Evolutionary conservation across 2,797 vertebrate genomes (phyloP), one percentile per base, ranked within the genome.

Genomic region (Bovichtus variegatus): DNA sequence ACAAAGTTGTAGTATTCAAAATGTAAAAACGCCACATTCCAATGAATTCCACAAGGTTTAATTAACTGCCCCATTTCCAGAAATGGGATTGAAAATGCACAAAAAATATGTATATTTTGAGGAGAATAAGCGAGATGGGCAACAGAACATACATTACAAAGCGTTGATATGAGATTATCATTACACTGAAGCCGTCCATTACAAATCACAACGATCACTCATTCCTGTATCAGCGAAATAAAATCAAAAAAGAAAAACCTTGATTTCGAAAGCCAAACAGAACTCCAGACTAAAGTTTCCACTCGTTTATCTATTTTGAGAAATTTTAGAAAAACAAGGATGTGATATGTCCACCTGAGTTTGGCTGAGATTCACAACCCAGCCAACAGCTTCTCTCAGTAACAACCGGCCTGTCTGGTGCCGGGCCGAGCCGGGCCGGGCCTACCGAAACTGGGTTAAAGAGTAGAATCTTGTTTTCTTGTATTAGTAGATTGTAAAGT

Each of bases 11-110:
- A 76, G 76, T 88, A 88, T 87, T 87, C 81, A 87, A 92, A 90
- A 92, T 93, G 93, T 83, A 92, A 94, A n/a, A 94, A 95, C 72
- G 84, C 81, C 85, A 94, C 90, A 89, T 94, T 87, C 82, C 88
- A 86, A 91, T 90, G 76, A 80, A 86, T 91, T 90, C 91, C 87
- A 94, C 90, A 89, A 77, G 80, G 88, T 93, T 92, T 81, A 90
- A 93, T 93, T 68, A 82, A 81, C 31, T 54, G 78, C 63, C 86
- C 90, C 89, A 91, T 88, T 95, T 95, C 92, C 92, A 93, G 92
- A 94, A 94, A 93, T 83, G 87, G 94, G 83, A 53, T 83, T 77
- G n/a, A 58, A 90, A 88, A 91, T 81, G 72, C 60, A 87, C 87
- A 86, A 74, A 86, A 93, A 76, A 77, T 72, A n/a, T n/a, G n/a